phyloP scores from a whole-genome alignment of 64 coral and sea anemone genomes.

The Platygyra sinensis region DNA sequence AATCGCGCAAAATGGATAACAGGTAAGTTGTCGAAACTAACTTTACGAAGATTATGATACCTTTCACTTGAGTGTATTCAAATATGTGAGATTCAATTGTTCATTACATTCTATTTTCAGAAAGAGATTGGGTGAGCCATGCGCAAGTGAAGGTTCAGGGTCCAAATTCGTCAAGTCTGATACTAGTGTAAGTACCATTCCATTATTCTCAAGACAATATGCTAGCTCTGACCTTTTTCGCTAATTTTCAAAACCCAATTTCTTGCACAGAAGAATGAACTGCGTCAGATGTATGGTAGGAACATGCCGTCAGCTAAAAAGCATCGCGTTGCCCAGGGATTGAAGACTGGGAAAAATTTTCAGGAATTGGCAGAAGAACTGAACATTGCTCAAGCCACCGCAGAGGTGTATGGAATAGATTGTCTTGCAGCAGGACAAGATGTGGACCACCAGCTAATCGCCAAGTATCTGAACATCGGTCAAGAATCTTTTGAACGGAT shows the following conservation, averaged over 20 bases:
- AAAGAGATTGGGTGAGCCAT: not conserved
- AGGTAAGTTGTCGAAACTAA: not conserved
- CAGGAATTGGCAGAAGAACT: not conserved
- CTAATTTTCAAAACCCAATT: not conserved
- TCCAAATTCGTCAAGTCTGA: not conserved
- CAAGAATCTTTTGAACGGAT: not conserved
- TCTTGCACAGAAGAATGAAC: not conserved
- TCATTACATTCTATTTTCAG: not conserved
- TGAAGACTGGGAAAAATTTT: not conserved
- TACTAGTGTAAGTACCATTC: not conserved
- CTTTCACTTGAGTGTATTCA: too few relatives aligned
- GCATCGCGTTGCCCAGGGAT: not conserved
- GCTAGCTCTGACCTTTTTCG: too few relatives aligned
- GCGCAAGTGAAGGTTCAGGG: not conserved
- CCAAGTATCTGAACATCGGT: constrained; percentile 6
- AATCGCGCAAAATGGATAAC: not conserved
- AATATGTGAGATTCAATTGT: too few relatives aligned
- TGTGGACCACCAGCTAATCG: constrained; percentile 16
- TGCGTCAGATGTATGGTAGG: constrained; percentile 30
- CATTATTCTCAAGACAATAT: not conserved
- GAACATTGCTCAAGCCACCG: constrained; percentile 11
- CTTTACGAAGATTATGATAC: not conserved
- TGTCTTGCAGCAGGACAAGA: not conserved
- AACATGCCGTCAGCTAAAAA: constrained; percentile 18
- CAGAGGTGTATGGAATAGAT: constrained; percentile 9